These are phyloP conservation scores for Eristalinus aeneus DNA, from an alignment of 2,888 invertebrate species.

Conservation along the genomic window DNA sequence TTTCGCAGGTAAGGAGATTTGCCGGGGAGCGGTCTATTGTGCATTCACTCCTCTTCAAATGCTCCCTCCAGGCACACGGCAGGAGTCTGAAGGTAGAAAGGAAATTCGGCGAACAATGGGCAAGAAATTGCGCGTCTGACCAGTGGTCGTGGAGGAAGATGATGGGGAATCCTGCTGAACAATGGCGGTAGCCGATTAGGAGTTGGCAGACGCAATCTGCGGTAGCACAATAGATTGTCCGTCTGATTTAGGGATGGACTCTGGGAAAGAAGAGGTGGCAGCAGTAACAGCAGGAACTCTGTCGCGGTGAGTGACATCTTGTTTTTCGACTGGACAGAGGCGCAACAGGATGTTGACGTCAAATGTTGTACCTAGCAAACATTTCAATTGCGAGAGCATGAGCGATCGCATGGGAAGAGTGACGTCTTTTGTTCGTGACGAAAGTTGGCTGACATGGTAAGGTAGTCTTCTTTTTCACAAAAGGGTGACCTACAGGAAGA, in stretches of 20 bases:
- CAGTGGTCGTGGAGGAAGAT: conserved; percentile 46
- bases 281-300: conserved; percentile 1
- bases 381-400: background rate
- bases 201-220: conserved; percentile 62
- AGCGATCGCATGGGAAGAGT: background rate
- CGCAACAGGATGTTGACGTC: conserved; percentile 55
- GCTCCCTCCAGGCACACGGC: conserved; percentile 30
- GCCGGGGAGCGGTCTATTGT: conserved; percentile 45
- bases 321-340: conserved; percentile 38
- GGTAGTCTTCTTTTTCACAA: no score
- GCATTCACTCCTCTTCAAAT: conserved; percentile 63
- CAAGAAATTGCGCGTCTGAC: conserved; percentile 22
- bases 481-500: no score
- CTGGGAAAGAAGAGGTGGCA: background rate
- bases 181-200: conserved; percentile 61
- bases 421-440: background rate
- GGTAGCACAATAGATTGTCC: conserved; percentile 65
- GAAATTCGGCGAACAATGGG: conserved; percentile 29
- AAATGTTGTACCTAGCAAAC: conserved; percentile 15
- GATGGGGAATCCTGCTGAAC: conserved; percentile 18
- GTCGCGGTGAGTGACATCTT: background rate
- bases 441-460: no score
- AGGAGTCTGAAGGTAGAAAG: conserved; percentile 19
- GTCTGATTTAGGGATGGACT: conserved; percentile 18
- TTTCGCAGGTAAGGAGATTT: conserved; percentile 56